phyloP scores from a whole-genome alignment of 2,888 invertebrate species.

The Cyclophora punctaria region DNA sequence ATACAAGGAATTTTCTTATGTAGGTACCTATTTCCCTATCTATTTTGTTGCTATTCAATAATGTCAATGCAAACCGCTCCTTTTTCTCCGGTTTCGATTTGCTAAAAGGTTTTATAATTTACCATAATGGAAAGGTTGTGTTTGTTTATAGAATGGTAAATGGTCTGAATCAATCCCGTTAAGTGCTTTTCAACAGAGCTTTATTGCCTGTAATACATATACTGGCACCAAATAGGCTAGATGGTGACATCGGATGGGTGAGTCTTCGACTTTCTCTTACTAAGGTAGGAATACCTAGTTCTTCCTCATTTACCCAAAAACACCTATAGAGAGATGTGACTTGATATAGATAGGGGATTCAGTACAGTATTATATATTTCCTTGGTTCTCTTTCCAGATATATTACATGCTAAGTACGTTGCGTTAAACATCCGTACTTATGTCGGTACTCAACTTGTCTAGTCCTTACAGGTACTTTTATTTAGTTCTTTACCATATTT shows the following conservation, averaged over 20 bases:
- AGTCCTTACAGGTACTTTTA: too few species aligned
- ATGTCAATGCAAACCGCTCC: conserved; percentile 35
- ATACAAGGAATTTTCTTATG: neutral
- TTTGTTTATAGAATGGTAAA: conserved; percentile 74
- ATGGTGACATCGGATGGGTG: conserved; percentile 49
- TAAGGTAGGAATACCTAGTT: too few species aligned
- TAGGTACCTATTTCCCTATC: conserved; percentile 2
- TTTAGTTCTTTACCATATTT: too few species aligned
- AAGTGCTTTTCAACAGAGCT: conserved; percentile 73
- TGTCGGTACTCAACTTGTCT: too few species aligned
- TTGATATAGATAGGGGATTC: too few species aligned
- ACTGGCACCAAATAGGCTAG: neutral
- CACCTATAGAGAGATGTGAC: too few species aligned
- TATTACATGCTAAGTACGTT: too few species aligned
- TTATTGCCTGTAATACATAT: conserved; percentile 55
- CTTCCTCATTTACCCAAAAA: too few species aligned
- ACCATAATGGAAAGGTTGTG: conserved; percentile 71
- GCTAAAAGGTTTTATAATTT: conserved; percentile 72
- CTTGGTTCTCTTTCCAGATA: too few species aligned
- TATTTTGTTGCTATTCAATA: conserved; percentile 22
- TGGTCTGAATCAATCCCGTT: conserved; percentile 72
- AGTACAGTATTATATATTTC: too few species aligned
- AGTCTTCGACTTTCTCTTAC: conserved; percentile 16
- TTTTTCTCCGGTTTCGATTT: conserved; percentile 45
- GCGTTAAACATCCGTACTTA: too few species aligned